phyloP scores from a whole-genome alignment of 2,113 vertebrate genomes.

The Struthidea cinerea region DNA sequence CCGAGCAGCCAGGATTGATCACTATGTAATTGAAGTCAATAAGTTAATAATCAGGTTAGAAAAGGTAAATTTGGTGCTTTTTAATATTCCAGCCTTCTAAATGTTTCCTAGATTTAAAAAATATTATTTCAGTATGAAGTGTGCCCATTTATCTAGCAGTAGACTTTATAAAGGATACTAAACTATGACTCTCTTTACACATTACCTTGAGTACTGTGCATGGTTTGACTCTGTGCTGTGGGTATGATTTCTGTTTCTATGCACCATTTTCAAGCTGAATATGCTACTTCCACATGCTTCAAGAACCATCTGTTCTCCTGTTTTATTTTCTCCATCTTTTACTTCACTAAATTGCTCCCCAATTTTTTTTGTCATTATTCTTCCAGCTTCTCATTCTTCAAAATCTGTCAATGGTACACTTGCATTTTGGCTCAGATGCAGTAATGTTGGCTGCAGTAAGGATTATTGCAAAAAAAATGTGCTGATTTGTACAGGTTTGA shows the following conservation, averaged over 20 bases:
- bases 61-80: conserved; percentile 78
- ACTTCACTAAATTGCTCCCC: not conserved
- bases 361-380: not conserved
- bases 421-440: not conserved
- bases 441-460: not conserved
- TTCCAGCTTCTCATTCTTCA: not conserved
- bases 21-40: conserved; percentile 97
- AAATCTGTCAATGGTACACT: not conserved
- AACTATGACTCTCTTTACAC: not conserved
- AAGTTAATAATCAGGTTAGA: conserved; percentile 96
- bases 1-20: conserved; percentile 93
- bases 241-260: not conserved
- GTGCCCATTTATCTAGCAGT: not conserved
- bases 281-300: not conserved
- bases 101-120: not conserved
- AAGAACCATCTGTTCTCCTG: not conserved
- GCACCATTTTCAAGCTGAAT: not conserved
- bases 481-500: not conserved
- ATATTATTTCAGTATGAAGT: not conserved
- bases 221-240: not conserved
- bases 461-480: not conserved
- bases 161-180: not conserved
- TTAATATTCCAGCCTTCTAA: not conserved
- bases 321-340: not conserved
- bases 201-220: not conserved